A percentile compares a stretch with the other conserved stretches of the same genome.
These are phyloP conservation scores for Acrocephalus scirpaceus DNA, from an alignment of 2,797 vertebrate species.

Conservation along the genomic window DNA sequence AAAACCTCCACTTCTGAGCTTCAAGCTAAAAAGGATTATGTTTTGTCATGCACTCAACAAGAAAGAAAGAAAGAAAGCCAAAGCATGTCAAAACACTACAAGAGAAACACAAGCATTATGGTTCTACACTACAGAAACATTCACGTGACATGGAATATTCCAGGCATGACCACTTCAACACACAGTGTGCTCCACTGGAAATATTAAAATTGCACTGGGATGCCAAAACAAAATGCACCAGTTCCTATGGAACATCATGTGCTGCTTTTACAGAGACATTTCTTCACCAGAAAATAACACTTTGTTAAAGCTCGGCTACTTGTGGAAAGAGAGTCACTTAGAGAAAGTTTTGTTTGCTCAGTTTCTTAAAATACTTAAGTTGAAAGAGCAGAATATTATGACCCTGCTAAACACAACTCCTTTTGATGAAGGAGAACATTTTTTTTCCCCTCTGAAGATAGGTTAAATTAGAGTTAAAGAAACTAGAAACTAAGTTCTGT, in stretches of 20 bases:
- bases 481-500: neutral
- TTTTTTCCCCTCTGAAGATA: neutral
- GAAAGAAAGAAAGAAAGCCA: neutral
- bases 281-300: neutral
- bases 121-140: neutral
- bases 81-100: neutral
- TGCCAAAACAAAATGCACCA: neutral
- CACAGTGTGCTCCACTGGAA: neutral
- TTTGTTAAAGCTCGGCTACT: neutral
- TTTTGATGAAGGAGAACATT: neutral
- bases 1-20: neutral
- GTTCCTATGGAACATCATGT: neutral
- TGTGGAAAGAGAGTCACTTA: neutral
- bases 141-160: neutral
- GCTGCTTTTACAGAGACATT: neutral
- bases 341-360: neutral
- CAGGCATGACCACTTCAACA: neutral
- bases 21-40: neutral
- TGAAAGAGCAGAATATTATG: neutral
- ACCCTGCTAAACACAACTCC: neutral
- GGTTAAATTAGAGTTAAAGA: neutral
- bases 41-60: neutral
- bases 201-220: neutral
- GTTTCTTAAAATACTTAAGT: neutral
- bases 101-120: neutral